Percentiles rank a stretch among this genome's conserved stretches.
phyloP scores from a whole-genome alignment of 2,797 vertebrate species.

The Xiphophorus birchmanni region DNA sequence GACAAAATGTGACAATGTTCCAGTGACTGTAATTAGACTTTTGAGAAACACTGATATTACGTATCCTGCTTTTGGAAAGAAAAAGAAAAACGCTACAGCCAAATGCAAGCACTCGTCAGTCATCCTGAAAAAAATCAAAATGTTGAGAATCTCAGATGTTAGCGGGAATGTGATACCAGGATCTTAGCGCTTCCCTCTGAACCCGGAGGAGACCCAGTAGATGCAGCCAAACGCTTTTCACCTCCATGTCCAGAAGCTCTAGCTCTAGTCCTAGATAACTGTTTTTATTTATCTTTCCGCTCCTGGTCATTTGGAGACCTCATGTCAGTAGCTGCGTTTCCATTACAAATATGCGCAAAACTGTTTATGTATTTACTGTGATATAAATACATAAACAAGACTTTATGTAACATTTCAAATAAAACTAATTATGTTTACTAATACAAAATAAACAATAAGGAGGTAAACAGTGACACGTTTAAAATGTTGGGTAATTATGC shows the following conservation, averaged over 20 bases:
- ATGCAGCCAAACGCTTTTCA: background rate
- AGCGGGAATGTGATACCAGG: background rate
- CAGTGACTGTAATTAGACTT: background rate
- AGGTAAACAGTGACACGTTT: too few relatives aligned
- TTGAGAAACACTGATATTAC: background rate
- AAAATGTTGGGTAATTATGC: too few relatives aligned
- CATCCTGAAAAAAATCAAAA: background rate
- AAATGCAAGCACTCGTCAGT: background rate
- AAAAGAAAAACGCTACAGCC: background rate
- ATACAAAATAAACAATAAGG: too few relatives aligned
- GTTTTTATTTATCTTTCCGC: conserved; percentile 56
- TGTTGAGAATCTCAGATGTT: background rate
- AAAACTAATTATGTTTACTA: too few relatives aligned
- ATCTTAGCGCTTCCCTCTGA: background rate
- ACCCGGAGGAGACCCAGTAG: background rate
- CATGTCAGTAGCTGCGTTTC: conserved; percentile 11
- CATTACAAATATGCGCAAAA: too few relatives aligned
- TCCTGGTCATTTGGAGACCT: conserved; percentile 40
- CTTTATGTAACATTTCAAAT: too few relatives aligned
- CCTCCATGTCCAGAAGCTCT: conserved; percentile 22
- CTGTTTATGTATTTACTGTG: too few relatives aligned
- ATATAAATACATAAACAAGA: too few relatives aligned
- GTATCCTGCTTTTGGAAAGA: background rate
- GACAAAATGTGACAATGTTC: background rate
- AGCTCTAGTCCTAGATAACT: conserved; percentile 35